phyloP scores from a whole-genome alignment of 2,888 invertebrate genomes.

The Erebia aethiops region DNA sequence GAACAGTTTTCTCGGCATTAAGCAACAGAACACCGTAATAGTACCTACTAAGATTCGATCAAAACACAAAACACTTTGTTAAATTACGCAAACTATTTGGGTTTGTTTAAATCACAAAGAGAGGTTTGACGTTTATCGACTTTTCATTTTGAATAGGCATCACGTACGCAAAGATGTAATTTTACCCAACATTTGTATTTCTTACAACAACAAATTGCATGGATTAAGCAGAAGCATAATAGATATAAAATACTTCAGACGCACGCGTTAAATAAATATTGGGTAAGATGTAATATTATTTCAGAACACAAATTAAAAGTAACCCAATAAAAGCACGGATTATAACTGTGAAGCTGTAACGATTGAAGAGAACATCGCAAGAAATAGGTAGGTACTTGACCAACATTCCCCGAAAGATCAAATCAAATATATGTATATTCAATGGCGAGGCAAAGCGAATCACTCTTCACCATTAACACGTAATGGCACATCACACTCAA shows the following conservation, averaged over 20 bases:
- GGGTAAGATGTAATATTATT: slow-evolving; percentile 20
- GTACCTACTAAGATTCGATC: background rate
- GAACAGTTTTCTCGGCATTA: slow-evolving; percentile 14
- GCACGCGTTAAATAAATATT: slow-evolving; percentile 8
- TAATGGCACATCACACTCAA: slow-evolving; percentile 29
- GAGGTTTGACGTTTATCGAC: background rate
- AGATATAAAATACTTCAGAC: slow-evolving; percentile 1
- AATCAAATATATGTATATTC: slow-evolving; percentile 33
- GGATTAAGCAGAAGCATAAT: slow-evolving; percentile 14
- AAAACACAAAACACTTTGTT: background rate
- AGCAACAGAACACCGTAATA: slow-evolving; percentile 3
- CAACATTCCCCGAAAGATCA: slow-evolving; percentile 46
- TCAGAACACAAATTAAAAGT: slow-evolving; percentile 20
- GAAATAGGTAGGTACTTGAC: slow-evolving; percentile 50
- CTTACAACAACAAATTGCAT: slow-evolving; percentile 5
- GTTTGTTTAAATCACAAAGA: background rate
- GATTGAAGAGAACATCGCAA: slow-evolving; percentile 48
- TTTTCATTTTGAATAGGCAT: background rate
- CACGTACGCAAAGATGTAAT: background rate
- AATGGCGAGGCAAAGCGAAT: slow-evolving; percentile 27
- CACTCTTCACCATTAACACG: slow-evolving; percentile 26
- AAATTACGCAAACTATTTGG: slow-evolving; percentile 19
- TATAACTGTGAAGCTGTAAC: slow-evolving; percentile 30
- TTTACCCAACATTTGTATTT: slow-evolving; percentile 2
- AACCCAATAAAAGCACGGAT: slow-evolving; percentile 30